Base-by-base conservation (phyloP, 1,140 invertebrate genomes). In the Euura lappo region DNA sequence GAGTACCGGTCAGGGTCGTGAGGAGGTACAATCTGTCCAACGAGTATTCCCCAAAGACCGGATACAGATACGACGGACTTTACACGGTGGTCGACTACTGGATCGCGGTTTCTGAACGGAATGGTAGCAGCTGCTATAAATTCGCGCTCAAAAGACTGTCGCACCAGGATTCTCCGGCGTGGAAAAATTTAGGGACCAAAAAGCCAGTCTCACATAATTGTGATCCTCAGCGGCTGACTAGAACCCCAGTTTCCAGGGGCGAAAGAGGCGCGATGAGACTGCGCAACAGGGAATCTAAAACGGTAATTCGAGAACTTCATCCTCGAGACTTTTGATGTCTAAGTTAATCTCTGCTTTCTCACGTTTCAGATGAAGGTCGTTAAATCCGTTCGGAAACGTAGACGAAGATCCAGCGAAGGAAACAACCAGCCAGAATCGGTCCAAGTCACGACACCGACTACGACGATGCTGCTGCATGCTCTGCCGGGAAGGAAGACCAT, bases 51-150 rank as follows among this genome's bases (percentile, higher is more conserved):
- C 86, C 86, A 51, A 84, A 84, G 76, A 87, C 85, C 0, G 86
- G 86, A 4, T 81, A 84, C 5, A 78, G 86, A 13, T 87, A 88
- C 43, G 86, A 88, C 71, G 86, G 86, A 45, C 75, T 88, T 2
- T 88, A 86, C 42, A 73, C 78, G 4, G 80, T 87, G 1, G 73
- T 80, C 8, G 76, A 79, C 3, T 79, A 79, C 28, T 88, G 86
- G 86, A 81, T 86, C 42, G 84, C 82, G 7, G 47, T 73, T 3
- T 74, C 76, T 44, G 78, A 84, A 47, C 73, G 76, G 0, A 81
- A 72, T 11, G 51, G 51, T 3, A 11, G 0, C 10, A 82, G 83
- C 64, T 72, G 81, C 67, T 79, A 84, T 46, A 87, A 87, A 73
- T 88, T 86, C 69, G 83, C 83, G 0, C 67, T 88, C 2, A 75